Percentiles rank a stretch among this genome's conserved stretches.
phyloP scores from a whole-genome alignment of 2,113 vertebrate genomes.

The Microcebus tavaratra region DNA sequence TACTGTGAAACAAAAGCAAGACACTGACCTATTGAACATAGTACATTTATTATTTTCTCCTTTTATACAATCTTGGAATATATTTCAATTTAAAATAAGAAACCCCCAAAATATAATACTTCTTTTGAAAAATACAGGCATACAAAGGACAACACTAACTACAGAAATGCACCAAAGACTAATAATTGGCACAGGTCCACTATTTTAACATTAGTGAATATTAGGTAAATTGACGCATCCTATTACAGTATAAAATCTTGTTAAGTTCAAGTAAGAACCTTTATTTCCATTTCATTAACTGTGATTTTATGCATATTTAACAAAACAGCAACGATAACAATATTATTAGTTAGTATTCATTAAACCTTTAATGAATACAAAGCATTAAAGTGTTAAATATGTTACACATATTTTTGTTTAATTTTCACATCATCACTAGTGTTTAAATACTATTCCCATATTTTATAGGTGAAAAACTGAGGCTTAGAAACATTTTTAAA shows the following conservation, averaged over 20 bases:
- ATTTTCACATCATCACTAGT: not conserved
- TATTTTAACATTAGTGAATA: conserved; percentile 9
- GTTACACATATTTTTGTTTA: not conserved
- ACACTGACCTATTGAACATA: not conserved
- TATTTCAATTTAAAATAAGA: conserved; percentile 27
- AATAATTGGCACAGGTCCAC: not conserved
- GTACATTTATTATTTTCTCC: not conserved
- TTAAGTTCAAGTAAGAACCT: not conserved
- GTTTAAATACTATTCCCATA: not conserved
- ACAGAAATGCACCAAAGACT: not conserved
- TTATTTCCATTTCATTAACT: not conserved
- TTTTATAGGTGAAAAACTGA: not conserved
- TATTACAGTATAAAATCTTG: not conserved
- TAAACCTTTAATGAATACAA: not conserved
- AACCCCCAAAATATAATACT: not conserved
- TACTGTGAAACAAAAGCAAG: not conserved
- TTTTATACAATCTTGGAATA: not conserved
- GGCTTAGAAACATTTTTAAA: not conserved
- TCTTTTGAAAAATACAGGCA: not conserved
- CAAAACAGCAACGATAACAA: not conserved
- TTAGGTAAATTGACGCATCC: not conserved
- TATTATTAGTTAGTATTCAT: not conserved
- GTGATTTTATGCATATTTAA: not conserved
- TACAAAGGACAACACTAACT: not conserved
- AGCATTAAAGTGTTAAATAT: not conserved